Percentiles rank a stretch among this genome's conserved stretches.
Conservation (phyloP, 2,113 vertebrate species). For the Aegithalos caudatus region DNA sequence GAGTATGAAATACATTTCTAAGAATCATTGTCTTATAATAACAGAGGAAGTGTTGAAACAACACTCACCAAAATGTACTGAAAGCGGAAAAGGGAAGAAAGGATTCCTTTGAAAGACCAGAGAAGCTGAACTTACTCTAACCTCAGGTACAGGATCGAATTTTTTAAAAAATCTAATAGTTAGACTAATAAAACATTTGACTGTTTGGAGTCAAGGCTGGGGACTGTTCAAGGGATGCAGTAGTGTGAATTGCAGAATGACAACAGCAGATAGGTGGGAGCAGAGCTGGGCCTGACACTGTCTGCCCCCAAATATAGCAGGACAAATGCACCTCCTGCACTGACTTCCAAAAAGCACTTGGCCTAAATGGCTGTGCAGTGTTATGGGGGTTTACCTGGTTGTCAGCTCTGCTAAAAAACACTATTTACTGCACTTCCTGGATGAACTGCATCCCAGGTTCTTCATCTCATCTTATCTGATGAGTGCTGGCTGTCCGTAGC, state of each 20-base stretch:
- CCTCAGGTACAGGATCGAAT: background rate
- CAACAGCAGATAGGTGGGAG: background rate
- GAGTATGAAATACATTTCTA: background rate
- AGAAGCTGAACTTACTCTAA: background rate
- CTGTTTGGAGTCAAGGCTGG: background rate
- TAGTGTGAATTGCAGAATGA: background rate
- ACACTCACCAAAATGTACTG: background rate
- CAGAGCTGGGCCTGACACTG: background rate
- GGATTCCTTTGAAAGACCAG: background rate
- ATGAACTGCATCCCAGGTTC: background rate
- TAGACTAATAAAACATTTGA: background rate
- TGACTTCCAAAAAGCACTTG: background rate
- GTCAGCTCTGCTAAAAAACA: background rate
- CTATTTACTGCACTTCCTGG: background rate
- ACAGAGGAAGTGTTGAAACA: background rate
- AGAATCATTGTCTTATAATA: background rate
- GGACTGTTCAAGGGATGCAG: background rate
- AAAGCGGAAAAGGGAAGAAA: background rate
- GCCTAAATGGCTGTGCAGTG: background rate
- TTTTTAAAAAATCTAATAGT: background rate
- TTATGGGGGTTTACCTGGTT: background rate
- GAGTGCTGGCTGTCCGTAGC: background rate
- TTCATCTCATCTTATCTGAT: background rate
- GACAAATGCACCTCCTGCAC: background rate
- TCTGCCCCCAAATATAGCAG: background rate